phyloP scores from a whole-genome alignment of 2,797 vertebrate species.

The Melanotaenia trifasciata region DNA sequence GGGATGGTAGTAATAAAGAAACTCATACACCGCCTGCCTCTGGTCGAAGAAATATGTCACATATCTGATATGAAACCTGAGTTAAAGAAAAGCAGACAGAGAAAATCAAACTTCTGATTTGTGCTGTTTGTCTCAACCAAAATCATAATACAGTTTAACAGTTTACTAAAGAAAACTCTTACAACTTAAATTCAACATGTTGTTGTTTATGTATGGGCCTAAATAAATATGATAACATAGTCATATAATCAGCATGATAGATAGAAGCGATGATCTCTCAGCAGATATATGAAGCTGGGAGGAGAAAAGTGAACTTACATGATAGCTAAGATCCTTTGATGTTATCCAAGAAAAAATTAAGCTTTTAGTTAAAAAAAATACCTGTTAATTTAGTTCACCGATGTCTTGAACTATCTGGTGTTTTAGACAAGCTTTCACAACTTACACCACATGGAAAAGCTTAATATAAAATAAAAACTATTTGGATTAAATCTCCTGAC shows the following conservation, averaged over 20 bases:
- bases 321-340: no score
- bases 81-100: not conserved
- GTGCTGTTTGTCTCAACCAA: not conserved
- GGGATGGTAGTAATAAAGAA: slow-evolving; percentile 31
- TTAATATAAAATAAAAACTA: no score
- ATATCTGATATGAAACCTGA: not conserved
- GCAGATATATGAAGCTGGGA: not conserved
- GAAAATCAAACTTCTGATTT: slow-evolving; percentile 5
- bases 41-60: slow-evolving; percentile 15
- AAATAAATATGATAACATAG: not conserved
- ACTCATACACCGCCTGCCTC: slow-evolving; percentile 15
- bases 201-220: not conserved
- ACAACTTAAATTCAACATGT: not conserved
- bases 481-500: no score
- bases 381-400: no score
- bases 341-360: no score
- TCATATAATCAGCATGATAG: not conserved
- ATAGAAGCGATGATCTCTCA: not conserved
- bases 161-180: not conserved
- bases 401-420: no score
- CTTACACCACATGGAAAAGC: no score
- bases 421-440: no score
- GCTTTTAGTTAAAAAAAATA: no score
- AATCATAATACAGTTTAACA: not conserved
- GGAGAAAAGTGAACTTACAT: no score